Percentiles rank a stretch among this genome's conserved stretches.
Evolutionary conservation across 2,113 vertebrate genomes (phyloP).

Genomic region (Stigmatopora argus): DNA sequence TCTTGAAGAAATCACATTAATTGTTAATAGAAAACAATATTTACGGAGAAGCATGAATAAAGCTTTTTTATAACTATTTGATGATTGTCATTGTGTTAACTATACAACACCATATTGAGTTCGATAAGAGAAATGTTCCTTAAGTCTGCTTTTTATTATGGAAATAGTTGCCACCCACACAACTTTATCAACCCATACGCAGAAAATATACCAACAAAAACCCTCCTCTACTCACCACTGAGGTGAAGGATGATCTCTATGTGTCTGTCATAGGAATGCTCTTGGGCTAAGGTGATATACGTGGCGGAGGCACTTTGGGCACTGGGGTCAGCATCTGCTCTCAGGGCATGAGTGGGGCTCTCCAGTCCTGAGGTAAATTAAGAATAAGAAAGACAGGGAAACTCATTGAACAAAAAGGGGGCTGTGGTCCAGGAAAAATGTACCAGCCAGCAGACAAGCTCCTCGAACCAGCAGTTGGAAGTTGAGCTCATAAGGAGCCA

Average conservation of each 20-base stretch:
- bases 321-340: constrained; percentile 86
- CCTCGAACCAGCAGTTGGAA: constrained; percentile 94
- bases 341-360: constrained; percentile 86
- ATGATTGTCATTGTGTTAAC: no score
- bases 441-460: constrained; percentile 92
- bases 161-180: no score
- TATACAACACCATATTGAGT: no score
- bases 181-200: no score
- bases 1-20: constrained; percentile 61
- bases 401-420: not conserved
- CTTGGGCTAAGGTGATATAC: constrained; percentile 89
- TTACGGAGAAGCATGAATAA: not conserved
- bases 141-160: no score
- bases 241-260: constrained; percentile 91
- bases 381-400: not conserved
- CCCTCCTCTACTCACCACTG: constrained; percentile 75
- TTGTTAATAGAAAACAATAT: not conserved
- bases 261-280: constrained; percentile 80
- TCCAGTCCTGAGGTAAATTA: constrained; percentile 76
- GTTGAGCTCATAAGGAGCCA: constrained; percentile 83
- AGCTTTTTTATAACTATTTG: not conserved
- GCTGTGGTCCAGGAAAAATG: not conserved
- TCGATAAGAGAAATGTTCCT: no score
- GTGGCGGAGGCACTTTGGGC: constrained; percentile 86
- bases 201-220: no score